A percentile compares a stretch with the other conserved stretches of the same genome.
Conservation (phyloP, 2,113 vertebrate species). For the Mormoops blainvillei region DNA sequence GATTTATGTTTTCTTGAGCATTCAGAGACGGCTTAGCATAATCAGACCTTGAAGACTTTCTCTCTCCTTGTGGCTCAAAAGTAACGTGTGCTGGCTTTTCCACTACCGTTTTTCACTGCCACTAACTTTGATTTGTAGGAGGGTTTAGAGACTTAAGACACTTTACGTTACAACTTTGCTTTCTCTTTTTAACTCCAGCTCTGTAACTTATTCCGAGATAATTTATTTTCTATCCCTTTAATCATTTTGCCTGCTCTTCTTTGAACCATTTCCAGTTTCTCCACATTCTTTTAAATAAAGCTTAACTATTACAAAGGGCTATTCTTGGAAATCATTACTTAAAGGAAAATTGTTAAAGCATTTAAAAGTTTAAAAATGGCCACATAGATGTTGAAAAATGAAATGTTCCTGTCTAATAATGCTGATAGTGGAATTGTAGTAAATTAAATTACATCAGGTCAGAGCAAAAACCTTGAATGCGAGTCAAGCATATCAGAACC, state of each 20-base stretch:
- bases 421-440: slow-evolving; percentile 53
- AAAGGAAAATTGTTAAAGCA: slow-evolving; percentile 59
- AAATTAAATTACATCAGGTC: slow-evolving; percentile 65
- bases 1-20: background rate
- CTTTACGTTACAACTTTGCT: background rate
- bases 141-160: slow-evolving; percentile 14
- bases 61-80: background rate
- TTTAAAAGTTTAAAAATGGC: slow-evolving; percentile 68
- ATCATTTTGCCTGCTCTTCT: slow-evolving; percentile 46
- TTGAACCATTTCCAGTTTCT: slow-evolving; percentile 60
- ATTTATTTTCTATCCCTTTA: slow-evolving; percentile 64
- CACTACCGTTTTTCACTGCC: background rate
- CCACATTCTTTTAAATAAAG: slow-evolving; percentile 52
- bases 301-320: slow-evolving; percentile 57
- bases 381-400: slow-evolving; percentile 52
- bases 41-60: background rate
- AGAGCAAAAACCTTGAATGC: slow-evolving; percentile 56
- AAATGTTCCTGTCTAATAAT: slow-evolving; percentile 55
- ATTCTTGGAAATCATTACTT: slow-evolving; percentile 65
- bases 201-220: slow-evolving; percentile 33
- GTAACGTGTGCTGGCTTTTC: background rate
- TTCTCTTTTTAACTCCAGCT: slow-evolving; percentile 19
- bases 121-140: background rate
- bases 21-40: background rate
- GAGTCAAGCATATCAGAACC: slow-evolving; percentile 24